Percentiles rank a stretch among this genome's conserved stretches.
Evolutionary conservation across 2,888 invertebrate species (phyloP).

Genomic region (Myopa testacea): DNA sequence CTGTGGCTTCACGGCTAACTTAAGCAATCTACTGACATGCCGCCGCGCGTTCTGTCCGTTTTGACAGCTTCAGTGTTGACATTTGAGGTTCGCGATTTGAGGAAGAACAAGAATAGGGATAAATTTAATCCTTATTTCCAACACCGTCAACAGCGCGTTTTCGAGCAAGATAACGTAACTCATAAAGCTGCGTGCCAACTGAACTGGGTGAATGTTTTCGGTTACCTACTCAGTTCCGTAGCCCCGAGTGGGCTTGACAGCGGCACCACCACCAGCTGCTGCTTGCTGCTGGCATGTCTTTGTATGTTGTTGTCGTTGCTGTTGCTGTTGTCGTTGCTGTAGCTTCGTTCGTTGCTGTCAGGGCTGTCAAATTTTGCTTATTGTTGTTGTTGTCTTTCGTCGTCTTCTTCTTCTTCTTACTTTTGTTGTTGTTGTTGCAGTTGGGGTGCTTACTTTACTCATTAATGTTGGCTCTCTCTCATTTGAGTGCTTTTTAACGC

Average conservation of each 20-base stretch:
- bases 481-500: slow-evolving; percentile 33
- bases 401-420: not conserved
- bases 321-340: slow-evolving; percentile 7
- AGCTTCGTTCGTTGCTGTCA: slow-evolving; percentile 35
- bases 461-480: not conserved
- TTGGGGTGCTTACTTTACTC: not conserved
- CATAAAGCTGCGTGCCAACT: slow-evolving; percentile 61
- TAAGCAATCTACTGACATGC: not conserved
- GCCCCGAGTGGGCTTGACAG: slow-evolving; percentile 42
- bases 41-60: not conserved
- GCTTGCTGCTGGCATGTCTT: slow-evolving; percentile 8
- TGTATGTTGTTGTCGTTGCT: not conserved
- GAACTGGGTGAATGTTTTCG: slow-evolving; percentile 49
- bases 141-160: slow-evolving; percentile 12
- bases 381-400: slow-evolving; percentile 1
- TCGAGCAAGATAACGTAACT: slow-evolving; percentile 40
- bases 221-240: slow-evolving; percentile 36
- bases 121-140: slow-evolving; percentile 18
- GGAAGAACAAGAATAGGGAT: not conserved
- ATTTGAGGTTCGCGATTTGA: not conserved
- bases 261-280: slow-evolving; percentile 29
- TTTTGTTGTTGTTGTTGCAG: not conserved
- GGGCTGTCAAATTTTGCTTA: slow-evolving; percentile 14
- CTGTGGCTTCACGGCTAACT: not conserved
- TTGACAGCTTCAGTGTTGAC: slow-evolving; percentile 1